Conservation (phyloP, 2,797 vertebrate species). For the Macrochelys suwanniensis region DNA sequence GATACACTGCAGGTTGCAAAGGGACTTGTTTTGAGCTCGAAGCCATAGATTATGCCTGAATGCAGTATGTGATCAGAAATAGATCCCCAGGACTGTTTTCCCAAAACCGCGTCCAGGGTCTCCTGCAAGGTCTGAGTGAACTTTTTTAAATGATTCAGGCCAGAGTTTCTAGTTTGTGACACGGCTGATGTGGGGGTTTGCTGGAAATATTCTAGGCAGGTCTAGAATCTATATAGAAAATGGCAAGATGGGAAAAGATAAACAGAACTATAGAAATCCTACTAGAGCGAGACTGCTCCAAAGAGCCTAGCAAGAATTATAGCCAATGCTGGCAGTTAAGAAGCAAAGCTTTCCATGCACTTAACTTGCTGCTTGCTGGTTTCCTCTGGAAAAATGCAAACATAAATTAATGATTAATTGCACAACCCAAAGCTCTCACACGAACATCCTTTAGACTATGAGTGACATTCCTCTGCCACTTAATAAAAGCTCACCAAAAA, state of each 20-base stretch:
- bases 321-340: not conserved
- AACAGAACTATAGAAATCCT: not conserved
- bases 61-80: fast-evolving
- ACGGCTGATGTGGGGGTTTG: fast-evolving
- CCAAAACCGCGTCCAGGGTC: not conserved
- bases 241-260: not conserved
- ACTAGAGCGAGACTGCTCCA: fast-evolving
- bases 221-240: not conserved
- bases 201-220: fast-evolving
- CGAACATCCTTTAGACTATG: fast-evolving
- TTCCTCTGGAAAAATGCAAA: not conserved
- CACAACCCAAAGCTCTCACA: slow-evolving; percentile 11
- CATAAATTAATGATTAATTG: slow-evolving; percentile 21
- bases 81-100: fast-evolving
- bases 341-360: not conserved
- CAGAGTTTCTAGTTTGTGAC: fast-evolving
- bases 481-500: slow-evolving; percentile 52
- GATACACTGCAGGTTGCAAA: not conserved
- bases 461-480: slow-evolving; percentile 4
- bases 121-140: not conserved
- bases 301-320: not conserved
- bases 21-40: not conserved
- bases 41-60: not conserved
- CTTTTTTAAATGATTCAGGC: fast-evolving
- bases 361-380: not conserved